Evolutionary conservation across 1,140 invertebrate genomes (phyloP), one percentile per base, ranked within the genome.

Genomic region (Glossosoma conforme): DNA sequence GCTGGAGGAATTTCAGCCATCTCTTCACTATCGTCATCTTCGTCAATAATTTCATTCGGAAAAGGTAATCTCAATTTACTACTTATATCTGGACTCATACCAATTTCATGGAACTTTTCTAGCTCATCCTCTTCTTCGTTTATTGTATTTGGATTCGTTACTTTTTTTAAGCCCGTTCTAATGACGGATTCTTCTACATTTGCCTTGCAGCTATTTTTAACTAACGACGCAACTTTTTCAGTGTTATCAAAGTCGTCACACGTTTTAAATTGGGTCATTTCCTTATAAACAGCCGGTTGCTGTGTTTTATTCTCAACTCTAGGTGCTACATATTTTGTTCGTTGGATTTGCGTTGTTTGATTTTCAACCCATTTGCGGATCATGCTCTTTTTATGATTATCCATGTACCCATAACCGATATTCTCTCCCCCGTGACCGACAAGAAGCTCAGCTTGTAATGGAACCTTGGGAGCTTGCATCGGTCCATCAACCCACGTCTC

Each of bases 401-500:
- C 90, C 89, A 93, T 92, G 60, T 89, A 92, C 2, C 89, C 89
- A 61, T 91, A 91, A 0, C 83, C 80, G 24, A 69, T 61, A 56
- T 59, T 72, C 62, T 72, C 68, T 54, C 58, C 57, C 56, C 66
- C 59, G 62, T 70, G 66, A 40, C 65, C 52, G 65, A 73, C 62
- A 61, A 77, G 61, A 58, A 76, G 46, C 62, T 72, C 61, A 11
- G 71, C 61, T 67, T 75, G 71, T 19, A 75, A 57, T 14, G 72
- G 69, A 41, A 72, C 51, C 21, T 64, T 25, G 36, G 54, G 66
- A 11, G 66, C 47, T 54, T 80, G 74, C 74, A 84, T 81, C 0
- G 92, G 93, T 0, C 93, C 93, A 69, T 97, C 93, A 36, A 96
- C 88, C 93, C 93, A 97, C 1, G 89, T 93, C 72, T 95, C 93